Evolutionary conservation across 2,113 vertebrate genomes (phyloP).

Genomic region (Petrocephalus microphthalmus): DNA sequence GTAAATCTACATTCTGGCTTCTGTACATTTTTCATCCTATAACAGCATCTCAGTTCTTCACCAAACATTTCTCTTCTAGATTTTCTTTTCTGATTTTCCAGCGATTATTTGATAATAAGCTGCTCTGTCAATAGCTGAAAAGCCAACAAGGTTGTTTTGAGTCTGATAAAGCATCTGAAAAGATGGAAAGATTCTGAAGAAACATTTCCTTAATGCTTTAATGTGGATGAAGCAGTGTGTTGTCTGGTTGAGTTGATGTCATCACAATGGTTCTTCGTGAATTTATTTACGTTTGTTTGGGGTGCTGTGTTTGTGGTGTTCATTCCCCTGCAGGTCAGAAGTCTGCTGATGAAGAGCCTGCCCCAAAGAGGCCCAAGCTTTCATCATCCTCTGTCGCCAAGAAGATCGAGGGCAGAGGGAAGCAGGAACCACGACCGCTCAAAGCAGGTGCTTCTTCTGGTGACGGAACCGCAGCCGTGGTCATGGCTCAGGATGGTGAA

Average conservation of each 20-base stretch:
- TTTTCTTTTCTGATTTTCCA: background rate
- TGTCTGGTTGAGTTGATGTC: background rate
- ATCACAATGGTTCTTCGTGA: too few species aligned
- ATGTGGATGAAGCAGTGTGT: background rate
- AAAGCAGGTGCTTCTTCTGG: conserved; percentile 27
- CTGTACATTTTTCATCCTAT: background rate
- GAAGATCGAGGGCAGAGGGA: conserved; percentile 68
- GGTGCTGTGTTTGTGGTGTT: background rate
- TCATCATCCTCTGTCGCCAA: conserved; percentile 43
- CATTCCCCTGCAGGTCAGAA: conserved; percentile 71
- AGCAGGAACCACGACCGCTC: conserved; percentile 56
- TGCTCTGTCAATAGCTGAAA: background rate
- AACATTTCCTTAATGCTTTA: background rate
- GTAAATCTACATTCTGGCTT: background rate
- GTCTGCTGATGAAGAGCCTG: conserved; percentile 74
- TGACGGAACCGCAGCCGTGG: conserved; percentile 22
- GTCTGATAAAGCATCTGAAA: background rate
- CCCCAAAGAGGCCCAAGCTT: conserved; percentile 72
- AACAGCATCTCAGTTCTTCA: background rate
- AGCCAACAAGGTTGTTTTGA: background rate
- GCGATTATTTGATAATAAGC: background rate
- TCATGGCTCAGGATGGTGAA: conserved; percentile 44
- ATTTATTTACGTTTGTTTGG: background rate
- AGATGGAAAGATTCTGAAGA: background rate
- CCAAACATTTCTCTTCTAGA: background rate